These are phyloP conservation scores for Rugalucina vietnamica DNA, from an alignment of 2,888 invertebrate genomes.

Conservation along the genomic window DNA sequence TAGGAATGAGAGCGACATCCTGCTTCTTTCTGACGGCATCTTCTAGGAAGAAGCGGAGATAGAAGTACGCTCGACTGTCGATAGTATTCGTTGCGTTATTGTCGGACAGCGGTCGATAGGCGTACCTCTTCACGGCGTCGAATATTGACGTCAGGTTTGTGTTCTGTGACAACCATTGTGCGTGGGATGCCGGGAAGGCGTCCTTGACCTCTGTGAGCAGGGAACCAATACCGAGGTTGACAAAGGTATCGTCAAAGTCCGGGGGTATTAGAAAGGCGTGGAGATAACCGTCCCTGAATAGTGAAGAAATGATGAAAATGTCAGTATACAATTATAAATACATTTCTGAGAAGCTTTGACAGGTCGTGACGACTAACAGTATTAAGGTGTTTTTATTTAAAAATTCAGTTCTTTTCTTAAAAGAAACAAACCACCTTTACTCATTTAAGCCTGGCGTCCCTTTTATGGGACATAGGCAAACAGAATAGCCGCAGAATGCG, in stretches of 20 bases:
- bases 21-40: conserved; percentile 52
- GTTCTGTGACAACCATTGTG: conserved; percentile 67
- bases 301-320: too few relatives aligned
- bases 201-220: conserved; percentile 60
- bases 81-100: conserved; percentile 67
- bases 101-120: conserved; percentile 70
- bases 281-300: not conserved
- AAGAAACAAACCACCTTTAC: too few relatives aligned
- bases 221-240: conserved; percentile 76
- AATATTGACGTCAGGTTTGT: conserved; percentile 71
- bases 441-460: too few relatives aligned
- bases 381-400: too few relatives aligned
- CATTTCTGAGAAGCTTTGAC: too few relatives aligned
- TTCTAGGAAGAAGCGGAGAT: conserved; percentile 71
- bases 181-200: conserved; percentile 61
- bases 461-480: too few relatives aligned
- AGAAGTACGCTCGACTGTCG: conserved; percentile 75
- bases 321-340: too few relatives aligned
- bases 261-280: conserved; percentile 74
- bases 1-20: conserved; percentile 71
- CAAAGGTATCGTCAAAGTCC: conserved; percentile 78
- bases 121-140: conserved; percentile 70
- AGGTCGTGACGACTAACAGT: too few relatives aligned
- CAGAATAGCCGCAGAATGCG: too few relatives aligned
- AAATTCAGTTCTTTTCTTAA: too few relatives aligned